Evolutionary conservation across 2,888 invertebrate species (phyloP), one percentile per base, ranked within the genome.

Genomic region (Pammene fasciana): DNA sequence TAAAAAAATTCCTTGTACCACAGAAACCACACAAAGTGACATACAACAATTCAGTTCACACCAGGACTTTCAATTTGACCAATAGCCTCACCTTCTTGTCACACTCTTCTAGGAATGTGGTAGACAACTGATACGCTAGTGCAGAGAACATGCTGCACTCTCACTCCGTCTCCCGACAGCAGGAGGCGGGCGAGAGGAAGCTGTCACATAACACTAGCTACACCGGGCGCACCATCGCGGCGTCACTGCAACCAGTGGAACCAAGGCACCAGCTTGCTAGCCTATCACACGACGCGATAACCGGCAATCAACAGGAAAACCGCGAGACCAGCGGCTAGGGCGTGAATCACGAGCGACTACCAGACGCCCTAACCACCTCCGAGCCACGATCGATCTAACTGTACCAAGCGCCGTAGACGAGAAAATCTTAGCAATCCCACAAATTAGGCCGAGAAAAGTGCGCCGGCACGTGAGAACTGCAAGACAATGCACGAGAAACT

Each of bases 401-500:
- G 79, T 78, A 79, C 72, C 73, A 71, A 65, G 67, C 70, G 45
- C 67, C 65, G 68, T 48, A 36, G 45, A 77, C 70, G 67, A 72
- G 75, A 74, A 75, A 72, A 72, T 70, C 65, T 71, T 75, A 77
- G 74, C 75, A 74, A 72, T 67, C 71, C 62, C 61, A 65, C 62
- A 72, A 85, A 83, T 77, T 78, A 78, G 82, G 82, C 79, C 85
- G 81, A 75, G 79, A 83, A 82, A 83, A 82, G 80, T 81, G 78
- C 78, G 78, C 74, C 79, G 79, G 82, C 84, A 84, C 90, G 90
- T 90, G 91, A 88, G 90, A 92, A 87, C 83, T 74, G 76, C 74
- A 76, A 87, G 82, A 92, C 90, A 90, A 91, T 90, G 81, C 86
- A 83, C 85, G 86, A 83, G 90, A 91, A 90, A 91, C 90, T 91